Percentiles rank a stretch among this genome's conserved stretches.
phyloP scores from a whole-genome alignment of 2,113 vertebrate species.

The Pollachius pollachius region DNA sequence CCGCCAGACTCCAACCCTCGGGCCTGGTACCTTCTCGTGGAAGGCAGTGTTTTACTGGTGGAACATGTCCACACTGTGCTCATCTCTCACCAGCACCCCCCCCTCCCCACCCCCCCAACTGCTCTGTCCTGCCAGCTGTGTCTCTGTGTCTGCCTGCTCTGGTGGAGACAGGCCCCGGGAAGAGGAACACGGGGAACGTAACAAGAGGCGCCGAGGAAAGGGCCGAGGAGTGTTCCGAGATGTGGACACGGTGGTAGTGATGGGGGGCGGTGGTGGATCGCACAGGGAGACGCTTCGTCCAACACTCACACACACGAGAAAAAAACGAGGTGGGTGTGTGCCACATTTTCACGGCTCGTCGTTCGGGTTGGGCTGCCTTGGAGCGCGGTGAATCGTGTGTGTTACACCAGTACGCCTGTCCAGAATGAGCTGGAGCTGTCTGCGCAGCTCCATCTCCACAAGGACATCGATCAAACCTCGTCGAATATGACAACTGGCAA shows the following conservation, averaged over 20 bases:
- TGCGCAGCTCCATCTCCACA: slow-evolving; percentile 38
- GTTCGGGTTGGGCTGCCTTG: slow-evolving; percentile 34
- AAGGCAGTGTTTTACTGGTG: slow-evolving; percentile 2
- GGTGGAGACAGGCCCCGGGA: not conserved
- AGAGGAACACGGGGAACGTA: slow-evolving; percentile 8
- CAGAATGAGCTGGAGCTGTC: slow-evolving; percentile 46
- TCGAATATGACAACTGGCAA: slow-evolving; percentile 58
- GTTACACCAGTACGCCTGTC: slow-evolving; percentile 42
- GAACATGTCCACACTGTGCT: slow-evolving; percentile 16
- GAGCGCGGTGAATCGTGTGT: slow-evolving; percentile 50
- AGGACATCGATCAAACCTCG: slow-evolving; percentile 59
- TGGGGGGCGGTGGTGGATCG: too few species aligned
- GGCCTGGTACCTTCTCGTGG: too few species aligned
- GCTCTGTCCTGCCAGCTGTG: slow-evolving; percentile 36
- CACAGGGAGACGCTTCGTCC: slow-evolving; percentile 8
- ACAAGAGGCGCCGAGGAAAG: slow-evolving; percentile 32
- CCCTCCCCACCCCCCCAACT: slow-evolving; percentile 23
- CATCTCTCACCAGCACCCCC: slow-evolving; percentile 17
- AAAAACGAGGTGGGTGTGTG: slow-evolving; percentile 14
- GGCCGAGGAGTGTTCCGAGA: slow-evolving; percentile 29
- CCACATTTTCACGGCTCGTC: slow-evolving; percentile 55
- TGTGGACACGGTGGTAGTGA: slow-evolving; percentile 22
- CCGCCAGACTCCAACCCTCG: too few species aligned
- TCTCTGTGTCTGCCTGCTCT: slow-evolving; percentile 25
- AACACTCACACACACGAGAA: slow-evolving; percentile 1